Evolutionary conservation across 2,797 vertebrate genomes (phyloP).

Genomic region (Pseudomugil tenellus): DNA sequence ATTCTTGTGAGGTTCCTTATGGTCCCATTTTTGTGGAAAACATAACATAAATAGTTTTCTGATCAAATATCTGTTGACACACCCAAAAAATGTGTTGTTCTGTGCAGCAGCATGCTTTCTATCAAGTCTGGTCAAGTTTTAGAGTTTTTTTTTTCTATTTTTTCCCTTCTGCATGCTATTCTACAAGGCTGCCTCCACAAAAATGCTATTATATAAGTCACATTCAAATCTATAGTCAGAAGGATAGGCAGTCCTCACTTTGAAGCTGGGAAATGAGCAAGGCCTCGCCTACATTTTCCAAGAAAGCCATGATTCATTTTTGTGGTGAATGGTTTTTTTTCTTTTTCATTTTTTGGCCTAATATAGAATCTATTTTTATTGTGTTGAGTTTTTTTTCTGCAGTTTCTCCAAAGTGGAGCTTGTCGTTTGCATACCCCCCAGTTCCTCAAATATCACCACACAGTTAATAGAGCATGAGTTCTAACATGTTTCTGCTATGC

Average conservation of each 20-base stretch:
- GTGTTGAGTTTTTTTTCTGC: conserved; percentile 6
- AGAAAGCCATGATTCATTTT: conserved; percentile 74
- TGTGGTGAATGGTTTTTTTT: conserved; percentile 48
- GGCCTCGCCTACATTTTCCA: conserved; percentile 69
- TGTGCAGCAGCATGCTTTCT: conserved; percentile 31
- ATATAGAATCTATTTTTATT: conserved; percentile 25
- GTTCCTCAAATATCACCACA: conserved; percentile 24
- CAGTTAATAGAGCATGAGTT: not conserved
- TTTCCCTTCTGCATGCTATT: conserved; percentile 20
- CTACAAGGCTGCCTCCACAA: conserved; percentile 63
- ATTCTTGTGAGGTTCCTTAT: not conserved
- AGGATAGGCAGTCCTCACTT: conserved; percentile 58
- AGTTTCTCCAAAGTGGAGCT: conserved; percentile 7
- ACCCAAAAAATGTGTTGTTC: conserved; percentile 40
- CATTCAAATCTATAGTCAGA: conserved; percentile 66
- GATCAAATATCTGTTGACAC: not conserved
- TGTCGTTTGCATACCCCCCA: conserved; percentile 25
- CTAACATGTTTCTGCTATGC: not conserved
- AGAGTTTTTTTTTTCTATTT: conserved; percentile 16
- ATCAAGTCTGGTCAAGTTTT: conserved; percentile 72
- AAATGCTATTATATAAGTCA: conserved; percentile 65
- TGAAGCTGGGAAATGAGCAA: conserved; percentile 40
- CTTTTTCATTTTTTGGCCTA: conserved; percentile 18
- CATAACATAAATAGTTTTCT: conserved; percentile 14
- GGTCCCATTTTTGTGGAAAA: conserved; percentile 4